Evolutionary conservation across 2,797 vertebrate species (phyloP), one percentile per base, ranked within the genome.

Genomic region (Cossypha dichroa): DNA sequence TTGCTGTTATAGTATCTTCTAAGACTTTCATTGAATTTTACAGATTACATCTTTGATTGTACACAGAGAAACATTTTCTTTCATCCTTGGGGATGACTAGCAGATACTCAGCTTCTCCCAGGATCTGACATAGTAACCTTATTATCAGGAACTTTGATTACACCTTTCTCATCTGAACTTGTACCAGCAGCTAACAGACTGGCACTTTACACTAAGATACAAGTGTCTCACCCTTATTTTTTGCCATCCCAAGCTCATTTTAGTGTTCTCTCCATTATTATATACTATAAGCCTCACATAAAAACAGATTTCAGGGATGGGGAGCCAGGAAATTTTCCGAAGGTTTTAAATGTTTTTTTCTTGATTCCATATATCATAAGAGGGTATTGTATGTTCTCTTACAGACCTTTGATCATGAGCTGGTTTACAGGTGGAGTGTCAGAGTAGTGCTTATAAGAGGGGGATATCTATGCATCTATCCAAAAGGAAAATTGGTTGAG

Each of bases 151-250:
- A 33, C 40, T 80, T 66, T 63, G 60, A 33, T 56, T 96, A 88
- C 49, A 76, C 29, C 41, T 74, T 91, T 90, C 77, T 95, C 79
- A 69, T 60, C 60, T 88, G 85, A 86, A 90, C 63, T 77, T 82
- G 76, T 66, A 13, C 34, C 60, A 51, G 74, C 59, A 84, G 56
- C 87, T 92, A 96, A 77, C 46, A 88, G 84, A 58, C 49, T 93
- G 55, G 15, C 72, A 36, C 51, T 92, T 88, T n/a, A 58, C 60
- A 51, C 60, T 49, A 25, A 86, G 28, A 48, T 10, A 33, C 22
- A n/a, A 36, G 6, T 10, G 3, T 60, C 31, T 82, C 16, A 45
- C 41, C 5, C 15, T 63, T 20, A 9, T 36, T 66, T 74, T 59
- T 64, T 72, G 10, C 22, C 21, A 56, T 52, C 13, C 20, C 10